Evolutionary conservation across 2,113 vertebrate genomes (phyloP), one percentile per base, ranked within the genome.

Genomic region (Megalops atlanticus): DNA sequence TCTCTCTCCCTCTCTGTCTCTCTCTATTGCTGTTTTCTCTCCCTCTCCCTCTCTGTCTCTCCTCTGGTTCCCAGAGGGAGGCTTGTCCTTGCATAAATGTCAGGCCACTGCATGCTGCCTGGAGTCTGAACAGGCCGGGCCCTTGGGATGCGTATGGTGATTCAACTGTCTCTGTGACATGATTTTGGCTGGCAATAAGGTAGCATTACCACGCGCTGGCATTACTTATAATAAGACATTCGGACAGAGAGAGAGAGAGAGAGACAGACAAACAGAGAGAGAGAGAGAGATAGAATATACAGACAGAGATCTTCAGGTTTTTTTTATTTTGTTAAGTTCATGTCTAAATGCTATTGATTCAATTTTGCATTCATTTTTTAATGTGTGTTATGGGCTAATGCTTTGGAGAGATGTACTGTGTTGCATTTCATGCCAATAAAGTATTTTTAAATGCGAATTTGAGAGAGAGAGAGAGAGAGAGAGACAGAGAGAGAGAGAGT

Each of bases 161-260:
- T 15, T 38, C 33, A 38, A 18, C 69, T 18, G 33, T 33, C 69
- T 38, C 36, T 21, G 16, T 71, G 69, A 71, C 69, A 38, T 18
- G 36, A 71, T 71, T 71, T 16, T 33, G 14, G 36, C 69, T 71
- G 69, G 69, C 14, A 38, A 38, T 18, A 1, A 71, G 33, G 24
- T 11, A 8, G 4, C 35, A 71, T 12, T 7, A 10, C 69, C 35
- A 38, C 18, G 8, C 16, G 58, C 31, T n/a, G 4, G 16, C 10
- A 2, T 71, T 36, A 36, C 69, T 38, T 33, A 71, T 35, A 38
- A 38, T 16, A 21, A 18, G 45, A 41, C 40, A 31, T 27, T 41
- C 74, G 68, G 70, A 84, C 38, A 45, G 41, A 70, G 80, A 78
- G 35, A 69, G n/a, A 69, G 74, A 77, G 78, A 38, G 76, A 33